Evolutionary conservation across 1,140 invertebrate genomes (phyloP).

Genomic region (Hetaerina americana): DNA sequence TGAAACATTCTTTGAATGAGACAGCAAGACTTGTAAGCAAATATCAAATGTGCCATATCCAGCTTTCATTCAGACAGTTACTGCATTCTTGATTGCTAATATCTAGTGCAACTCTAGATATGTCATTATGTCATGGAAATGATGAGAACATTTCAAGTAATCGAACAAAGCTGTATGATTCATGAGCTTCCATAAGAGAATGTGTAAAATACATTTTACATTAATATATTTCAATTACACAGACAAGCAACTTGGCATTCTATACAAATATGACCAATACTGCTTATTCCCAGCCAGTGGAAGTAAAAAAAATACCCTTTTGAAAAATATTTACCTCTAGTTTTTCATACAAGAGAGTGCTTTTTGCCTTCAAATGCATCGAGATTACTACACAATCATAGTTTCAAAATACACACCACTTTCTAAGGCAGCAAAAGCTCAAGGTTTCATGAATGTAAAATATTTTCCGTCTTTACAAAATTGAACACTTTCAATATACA

Average conservation of each 20-base stretch:
- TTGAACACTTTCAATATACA: background rate
- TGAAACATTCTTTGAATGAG: too few relatives aligned
- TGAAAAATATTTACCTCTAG: background rate
- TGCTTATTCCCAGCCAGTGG: background rate
- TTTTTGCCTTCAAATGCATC: background rate
- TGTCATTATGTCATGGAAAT: background rate
- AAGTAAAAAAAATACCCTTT: background rate
- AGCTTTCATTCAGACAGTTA: background rate
- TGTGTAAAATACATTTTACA: background rate
- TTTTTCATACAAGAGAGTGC: background rate
- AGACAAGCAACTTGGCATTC: background rate
- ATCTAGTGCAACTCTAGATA: background rate
- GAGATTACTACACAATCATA: background rate
- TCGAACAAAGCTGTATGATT: background rate
- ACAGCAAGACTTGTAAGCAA: background rate
- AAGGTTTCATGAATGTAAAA: background rate
- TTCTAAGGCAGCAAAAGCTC: background rate
- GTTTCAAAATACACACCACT: background rate
- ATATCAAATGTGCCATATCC: background rate
- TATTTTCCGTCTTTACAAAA: background rate
- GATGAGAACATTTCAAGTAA: background rate
- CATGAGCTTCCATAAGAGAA: background rate
- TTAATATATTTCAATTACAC: background rate
- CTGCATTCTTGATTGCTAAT: background rate
- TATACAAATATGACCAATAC: background rate